phyloP scores from a whole-genome alignment of 2,797 vertebrate species.

The Falco cherrug region DNA sequence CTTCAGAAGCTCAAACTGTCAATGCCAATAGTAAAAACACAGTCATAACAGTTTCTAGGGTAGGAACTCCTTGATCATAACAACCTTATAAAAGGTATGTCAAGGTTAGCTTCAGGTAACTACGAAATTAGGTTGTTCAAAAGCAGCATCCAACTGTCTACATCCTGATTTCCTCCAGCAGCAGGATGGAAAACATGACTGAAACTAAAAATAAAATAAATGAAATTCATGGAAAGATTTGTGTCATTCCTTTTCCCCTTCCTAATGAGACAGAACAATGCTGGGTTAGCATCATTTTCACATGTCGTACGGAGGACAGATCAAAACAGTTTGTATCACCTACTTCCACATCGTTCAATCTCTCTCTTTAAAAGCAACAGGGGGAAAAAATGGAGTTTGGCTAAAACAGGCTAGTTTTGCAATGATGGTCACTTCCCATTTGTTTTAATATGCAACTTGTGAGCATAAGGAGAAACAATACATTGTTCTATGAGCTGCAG shows the following conservation, averaged over 20 bases:
- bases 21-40: conserved; percentile 24
- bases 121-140: not conserved
- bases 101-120: conserved; percentile 18
- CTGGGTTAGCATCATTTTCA: not conserved
- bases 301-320: not conserved
- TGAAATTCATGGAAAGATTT: not conserved
- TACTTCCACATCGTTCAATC: not conserved
- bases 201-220: conserved; percentile 21
- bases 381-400: not conserved
- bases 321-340: not conserved
- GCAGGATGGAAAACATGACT: not conserved
- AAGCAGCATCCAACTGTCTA: not conserved
- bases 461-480: not conserved
- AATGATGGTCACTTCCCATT: not conserved
- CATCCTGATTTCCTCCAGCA: not conserved
- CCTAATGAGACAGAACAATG: conserved; percentile 16
- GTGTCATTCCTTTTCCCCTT: conserved; percentile 9
- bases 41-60: conserved; percentile 7
- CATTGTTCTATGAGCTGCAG: not conserved
- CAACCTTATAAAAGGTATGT: not conserved
- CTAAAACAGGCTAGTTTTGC: not conserved
- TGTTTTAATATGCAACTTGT: not conserved
- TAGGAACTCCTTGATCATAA: not conserved
- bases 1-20: conserved; percentile 50
- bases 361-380: not conserved